Conservation (phyloP, 2,888 invertebrate genomes). For the Lamellibrachia satsuma region DNA sequence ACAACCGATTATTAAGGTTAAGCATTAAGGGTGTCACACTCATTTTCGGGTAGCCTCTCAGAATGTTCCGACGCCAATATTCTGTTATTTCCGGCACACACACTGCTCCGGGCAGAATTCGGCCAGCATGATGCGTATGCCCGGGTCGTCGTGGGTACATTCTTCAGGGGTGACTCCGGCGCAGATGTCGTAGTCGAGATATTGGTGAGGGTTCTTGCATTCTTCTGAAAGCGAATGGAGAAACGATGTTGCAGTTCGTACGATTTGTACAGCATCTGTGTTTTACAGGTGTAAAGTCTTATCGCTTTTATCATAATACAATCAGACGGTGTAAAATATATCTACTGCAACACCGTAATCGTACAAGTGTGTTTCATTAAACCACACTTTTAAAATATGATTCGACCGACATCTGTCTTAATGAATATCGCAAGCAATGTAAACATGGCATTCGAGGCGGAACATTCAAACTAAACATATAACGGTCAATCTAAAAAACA, state of each 20-base stretch:
- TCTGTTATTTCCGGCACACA: slow-evolving; percentile 30
- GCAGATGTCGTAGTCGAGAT: slow-evolving; percentile 41
- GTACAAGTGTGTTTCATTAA: too few species aligned
- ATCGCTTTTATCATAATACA: neutral
- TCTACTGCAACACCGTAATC: neutral
- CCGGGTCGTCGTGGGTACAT: slow-evolving; percentile 30
- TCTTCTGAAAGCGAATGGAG: slow-evolving; percentile 28
- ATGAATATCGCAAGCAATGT: neutral
- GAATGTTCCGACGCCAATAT: neutral
- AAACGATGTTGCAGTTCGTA: neutral
- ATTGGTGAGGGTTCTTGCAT: slow-evolving; percentile 39
- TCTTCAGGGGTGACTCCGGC: slow-evolving; percentile 32
- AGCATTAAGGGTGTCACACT: neutral
- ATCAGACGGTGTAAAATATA: neutral
- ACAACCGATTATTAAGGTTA: neutral
- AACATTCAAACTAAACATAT: neutral
- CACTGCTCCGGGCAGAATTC: slow-evolving; percentile 43
- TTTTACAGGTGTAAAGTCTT: too few species aligned
- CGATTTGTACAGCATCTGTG: neutral
- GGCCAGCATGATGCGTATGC: slow-evolving; percentile 28
- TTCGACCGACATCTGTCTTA: neutral
- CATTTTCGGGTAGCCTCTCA: neutral
- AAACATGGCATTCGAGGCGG: neutral
- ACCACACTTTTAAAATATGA: too few species aligned
- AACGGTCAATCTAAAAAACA: neutral